A percentile compares a stretch with the other conserved stretches of the same genome.
Evolutionary conservation across 2,888 invertebrate genomes (phyloP).

Genomic region (Oxycera nigricornis): DNA sequence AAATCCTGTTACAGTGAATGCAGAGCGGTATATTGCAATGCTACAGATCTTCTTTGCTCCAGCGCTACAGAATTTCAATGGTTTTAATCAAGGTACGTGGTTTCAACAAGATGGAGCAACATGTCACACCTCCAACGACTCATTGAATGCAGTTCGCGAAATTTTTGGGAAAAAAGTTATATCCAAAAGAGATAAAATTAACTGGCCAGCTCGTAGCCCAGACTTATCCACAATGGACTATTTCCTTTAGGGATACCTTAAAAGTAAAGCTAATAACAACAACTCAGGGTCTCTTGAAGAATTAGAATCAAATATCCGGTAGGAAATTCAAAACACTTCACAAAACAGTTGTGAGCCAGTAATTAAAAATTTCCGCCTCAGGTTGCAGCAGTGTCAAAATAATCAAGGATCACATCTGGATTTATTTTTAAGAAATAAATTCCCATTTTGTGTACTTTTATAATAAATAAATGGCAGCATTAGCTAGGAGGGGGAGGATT

Average conservation of each 20-base stretch:
- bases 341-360: background rate
- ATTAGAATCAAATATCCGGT: background rate
- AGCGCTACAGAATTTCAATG: background rate
- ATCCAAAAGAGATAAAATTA: background rate
- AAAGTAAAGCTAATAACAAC: background rate
- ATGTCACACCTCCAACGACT: background rate
- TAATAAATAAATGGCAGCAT: background rate
- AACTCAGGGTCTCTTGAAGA: background rate
- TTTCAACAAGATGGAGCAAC: slow-evolving; percentile 21
- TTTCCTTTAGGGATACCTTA: background rate
- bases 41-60: background rate
- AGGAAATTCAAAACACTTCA: background rate
- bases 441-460: background rate
- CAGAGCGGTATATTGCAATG: background rate
- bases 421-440: background rate
- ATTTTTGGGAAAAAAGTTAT: background rate
- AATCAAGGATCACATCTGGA: background rate
- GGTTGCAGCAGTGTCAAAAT: background rate
- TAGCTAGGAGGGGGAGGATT: too few relatives aligned
- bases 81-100: background rate
- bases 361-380: background rate
- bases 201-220: background rate
- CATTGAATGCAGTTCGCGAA: background rate
- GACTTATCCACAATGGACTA: background rate
- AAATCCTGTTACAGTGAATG: background rate